A percentile compares a stretch with the other conserved stretches of the same genome.
Evolutionary conservation across 2,888 invertebrate genomes (phyloP).

Genomic region (Cyclophora punctaria): DNA sequence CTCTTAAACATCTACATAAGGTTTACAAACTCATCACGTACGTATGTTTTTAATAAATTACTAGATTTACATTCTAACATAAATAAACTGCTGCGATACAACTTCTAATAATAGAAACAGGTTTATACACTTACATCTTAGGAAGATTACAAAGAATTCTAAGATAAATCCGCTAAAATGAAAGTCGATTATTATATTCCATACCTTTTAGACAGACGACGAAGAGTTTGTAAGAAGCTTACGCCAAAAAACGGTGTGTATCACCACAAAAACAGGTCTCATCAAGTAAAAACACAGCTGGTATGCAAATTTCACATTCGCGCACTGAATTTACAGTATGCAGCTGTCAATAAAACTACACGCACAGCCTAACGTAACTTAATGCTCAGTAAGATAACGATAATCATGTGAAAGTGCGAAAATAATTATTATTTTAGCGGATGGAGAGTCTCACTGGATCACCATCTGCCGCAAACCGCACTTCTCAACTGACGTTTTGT

Average conservation of each 20-base stretch:
- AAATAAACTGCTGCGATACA: conserved; percentile 12
- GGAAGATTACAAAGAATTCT: not conserved
- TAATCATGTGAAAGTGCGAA: conserved; percentile 52
- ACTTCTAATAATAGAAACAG: conserved; percentile 46
- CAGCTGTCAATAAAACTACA: conserved; percentile 8
- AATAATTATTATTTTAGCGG: conserved; percentile 31
- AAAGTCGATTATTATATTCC: conserved; percentile 11
- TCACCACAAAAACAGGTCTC: conserved; percentile 49
- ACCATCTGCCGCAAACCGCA: conserved; percentile 50
- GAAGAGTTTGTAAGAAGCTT: conserved; percentile 31
- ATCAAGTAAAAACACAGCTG: conserved; percentile 43
- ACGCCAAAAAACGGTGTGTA: conserved; percentile 40
- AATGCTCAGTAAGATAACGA: conserved; percentile 30
- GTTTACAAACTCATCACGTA: too few relatives aligned
- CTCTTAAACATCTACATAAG: too few relatives aligned
- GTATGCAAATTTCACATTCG: conserved; percentile 21
- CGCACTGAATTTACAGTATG: conserved; percentile 10
- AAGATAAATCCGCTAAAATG: not conserved
- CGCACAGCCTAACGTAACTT: conserved; percentile 17
- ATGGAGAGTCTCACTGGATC: conserved; percentile 27
- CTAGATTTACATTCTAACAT: not conserved
- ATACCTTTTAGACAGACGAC: conserved; percentile 43
- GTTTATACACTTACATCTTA: conserved; percentile 4
- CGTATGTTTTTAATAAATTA: too few relatives aligned
- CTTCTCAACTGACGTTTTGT: conserved; percentile 12